A percentile compares a stretch with the other conserved stretches of the same genome.
Conservation (phyloP, 2,888 invertebrate genomes). For the Acleris literana region DNA sequence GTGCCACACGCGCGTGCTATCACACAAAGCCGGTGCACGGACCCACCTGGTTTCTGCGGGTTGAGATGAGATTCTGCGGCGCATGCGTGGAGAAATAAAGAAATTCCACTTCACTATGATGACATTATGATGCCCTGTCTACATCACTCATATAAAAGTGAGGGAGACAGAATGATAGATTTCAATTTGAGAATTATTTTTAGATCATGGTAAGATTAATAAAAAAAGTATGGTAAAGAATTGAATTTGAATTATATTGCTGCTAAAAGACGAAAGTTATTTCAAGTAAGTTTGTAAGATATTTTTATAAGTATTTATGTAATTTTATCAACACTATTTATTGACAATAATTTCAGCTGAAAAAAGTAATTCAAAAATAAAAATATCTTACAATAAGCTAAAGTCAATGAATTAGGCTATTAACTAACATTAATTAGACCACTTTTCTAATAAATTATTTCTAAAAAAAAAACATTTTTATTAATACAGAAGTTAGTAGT, state of each 20-base stretch:
- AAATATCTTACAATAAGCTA: no score
- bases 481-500: no score
- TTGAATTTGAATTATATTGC: background rate
- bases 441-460: no score
- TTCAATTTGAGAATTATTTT: no score
- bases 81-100: constrained; percentile 72
- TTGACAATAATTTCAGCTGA: no score
- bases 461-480: no score
- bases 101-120: constrained; percentile 55
- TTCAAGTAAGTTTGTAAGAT: background rate
- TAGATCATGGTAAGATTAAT: background rate
- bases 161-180: no score
- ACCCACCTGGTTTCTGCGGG: constrained; percentile 76
- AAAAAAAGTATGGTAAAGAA: background rate
- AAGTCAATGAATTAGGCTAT: no score
- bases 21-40: constrained; percentile 36
- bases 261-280: no score
- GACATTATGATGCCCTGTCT: background rate
- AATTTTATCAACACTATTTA: background rate
- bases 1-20: background rate
- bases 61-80: constrained; percentile 67
- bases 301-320: background rate
- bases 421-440: no score
- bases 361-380: no score
- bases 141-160: no score